Conservation (phyloP, 2,888 invertebrate species). For the Dicycla oo region DNA sequence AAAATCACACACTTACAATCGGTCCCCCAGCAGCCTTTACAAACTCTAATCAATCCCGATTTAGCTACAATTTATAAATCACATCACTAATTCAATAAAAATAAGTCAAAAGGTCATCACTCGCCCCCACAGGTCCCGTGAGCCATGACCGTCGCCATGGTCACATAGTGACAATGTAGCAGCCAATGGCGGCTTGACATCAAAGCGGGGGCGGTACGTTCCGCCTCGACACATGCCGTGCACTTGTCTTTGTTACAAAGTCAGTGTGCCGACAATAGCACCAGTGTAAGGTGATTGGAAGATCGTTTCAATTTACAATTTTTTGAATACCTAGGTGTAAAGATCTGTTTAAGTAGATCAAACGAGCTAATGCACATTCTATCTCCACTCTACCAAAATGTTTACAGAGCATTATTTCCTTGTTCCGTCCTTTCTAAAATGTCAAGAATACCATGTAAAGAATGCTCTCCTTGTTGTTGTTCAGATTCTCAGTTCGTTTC, state of each 20-base stretch:
- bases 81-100: constrained; percentile 11
- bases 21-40: background rate
- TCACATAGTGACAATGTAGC: constrained; percentile 25
- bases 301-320: background rate
- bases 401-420: background rate
- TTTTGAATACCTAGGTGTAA: background rate
- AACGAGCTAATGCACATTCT: background rate
- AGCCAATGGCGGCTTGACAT: constrained; percentile 44
- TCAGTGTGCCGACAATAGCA: background rate
- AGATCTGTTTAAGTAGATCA: background rate
- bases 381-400: background rate
- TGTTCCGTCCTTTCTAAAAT: background rate
- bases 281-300: background rate
- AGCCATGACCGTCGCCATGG: background rate
- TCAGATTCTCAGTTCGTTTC: background rate
- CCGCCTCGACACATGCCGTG: constrained; percentile 54
- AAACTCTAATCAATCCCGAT: background rate
- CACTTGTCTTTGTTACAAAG: constrained; percentile 39
- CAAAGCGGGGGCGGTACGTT: constrained; percentile 54
- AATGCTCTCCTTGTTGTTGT: background rate
- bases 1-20: background rate
- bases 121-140: background rate
- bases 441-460: background rate
- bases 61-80: background rate
- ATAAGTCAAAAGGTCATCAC: constrained; percentile 1